Percentiles rank a stretch among this genome's conserved stretches.
phyloP scores from a whole-genome alignment of 2,113 vertebrate genomes.

The Amblyornis subalaris region DNA sequence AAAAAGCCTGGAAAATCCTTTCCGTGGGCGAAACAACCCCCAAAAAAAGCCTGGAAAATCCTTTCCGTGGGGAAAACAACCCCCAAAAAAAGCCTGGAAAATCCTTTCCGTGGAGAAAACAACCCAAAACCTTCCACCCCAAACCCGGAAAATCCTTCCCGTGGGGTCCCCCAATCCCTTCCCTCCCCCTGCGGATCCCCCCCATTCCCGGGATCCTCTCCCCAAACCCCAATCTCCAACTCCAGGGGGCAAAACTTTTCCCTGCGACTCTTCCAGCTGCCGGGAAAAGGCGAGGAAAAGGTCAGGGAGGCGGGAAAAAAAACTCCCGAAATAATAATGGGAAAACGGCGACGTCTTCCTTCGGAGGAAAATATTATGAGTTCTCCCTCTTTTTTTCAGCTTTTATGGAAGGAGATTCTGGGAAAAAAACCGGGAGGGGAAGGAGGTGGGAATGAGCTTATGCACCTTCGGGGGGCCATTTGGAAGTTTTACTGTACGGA shows the following conservation, averaged over 20 bases:
- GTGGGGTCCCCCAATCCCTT: too few species aligned
- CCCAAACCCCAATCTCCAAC: background rate
- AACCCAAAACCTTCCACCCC: too few species aligned
- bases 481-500: conserved; percentile 87
- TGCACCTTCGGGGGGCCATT: conserved; percentile 87
- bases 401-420: conserved; percentile 84
- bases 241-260: conserved; percentile 66
- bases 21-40: too few species aligned
- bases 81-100: too few species aligned
- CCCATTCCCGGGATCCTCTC: too few species aligned
- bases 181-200: too few species aligned
- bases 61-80: too few species aligned
- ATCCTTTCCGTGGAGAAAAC: too few species aligned
- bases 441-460: conserved; percentile 85
- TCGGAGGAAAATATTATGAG: conserved; percentile 82
- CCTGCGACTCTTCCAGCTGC: too few species aligned
- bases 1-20: too few species aligned
- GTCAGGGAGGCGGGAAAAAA: conserved; percentile 67
- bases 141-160: too few species aligned
- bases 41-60: too few species aligned
- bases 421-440: conserved; percentile 79
- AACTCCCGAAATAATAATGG: conserved; percentile 49
- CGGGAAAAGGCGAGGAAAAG: conserved; percentile 66
- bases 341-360: conserved; percentile 81
- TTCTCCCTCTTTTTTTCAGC: conserved; percentile 76